Percentiles rank a stretch among this genome's conserved stretches.
phyloP scores from a whole-genome alignment of 2,113 vertebrate genomes.

The Lophura nycthemera region DNA sequence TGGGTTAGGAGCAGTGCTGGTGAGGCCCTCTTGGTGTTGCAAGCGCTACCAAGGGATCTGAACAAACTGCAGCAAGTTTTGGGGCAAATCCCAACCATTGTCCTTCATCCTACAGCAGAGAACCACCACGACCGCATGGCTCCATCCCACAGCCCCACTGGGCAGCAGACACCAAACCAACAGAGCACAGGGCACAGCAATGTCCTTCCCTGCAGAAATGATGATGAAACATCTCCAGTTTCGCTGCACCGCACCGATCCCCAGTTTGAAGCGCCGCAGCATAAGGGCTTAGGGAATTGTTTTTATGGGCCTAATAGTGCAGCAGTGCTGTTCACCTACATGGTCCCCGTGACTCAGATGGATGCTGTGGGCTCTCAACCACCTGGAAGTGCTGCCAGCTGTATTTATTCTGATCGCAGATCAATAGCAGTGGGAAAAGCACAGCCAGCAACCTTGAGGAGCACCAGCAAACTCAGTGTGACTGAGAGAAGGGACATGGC shows the following conservation, averaged over 20 bases:
- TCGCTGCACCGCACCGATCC: neutral
- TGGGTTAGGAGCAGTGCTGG: neutral
- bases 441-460: neutral
- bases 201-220: fast-evolving
- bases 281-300: neutral
- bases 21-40: fast-evolving
- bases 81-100: neutral
- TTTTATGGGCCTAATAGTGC: neutral
- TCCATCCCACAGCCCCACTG: neutral
- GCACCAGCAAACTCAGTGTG: neutral
- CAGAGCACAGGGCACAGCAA: neutral
- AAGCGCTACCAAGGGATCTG: neutral
- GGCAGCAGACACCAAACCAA: too few species aligned
- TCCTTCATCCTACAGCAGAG: neutral
- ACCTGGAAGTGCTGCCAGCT: neutral
- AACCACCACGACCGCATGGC: neutral
- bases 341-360: neutral
- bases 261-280: neutral
- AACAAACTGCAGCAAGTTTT: neutral
- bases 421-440: slow-evolving; percentile 47
- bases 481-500: neutral
- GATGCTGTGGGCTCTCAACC: neutral
- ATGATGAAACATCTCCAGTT: neutral
- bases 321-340: slow-evolving; percentile 14
- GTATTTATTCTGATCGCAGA: slow-evolving; percentile 41